A percentile compares a stretch with the other conserved stretches of the same genome.
phyloP scores from a whole-genome alignment of 2,113 vertebrate species.

The Calyptomena viridis region DNA sequence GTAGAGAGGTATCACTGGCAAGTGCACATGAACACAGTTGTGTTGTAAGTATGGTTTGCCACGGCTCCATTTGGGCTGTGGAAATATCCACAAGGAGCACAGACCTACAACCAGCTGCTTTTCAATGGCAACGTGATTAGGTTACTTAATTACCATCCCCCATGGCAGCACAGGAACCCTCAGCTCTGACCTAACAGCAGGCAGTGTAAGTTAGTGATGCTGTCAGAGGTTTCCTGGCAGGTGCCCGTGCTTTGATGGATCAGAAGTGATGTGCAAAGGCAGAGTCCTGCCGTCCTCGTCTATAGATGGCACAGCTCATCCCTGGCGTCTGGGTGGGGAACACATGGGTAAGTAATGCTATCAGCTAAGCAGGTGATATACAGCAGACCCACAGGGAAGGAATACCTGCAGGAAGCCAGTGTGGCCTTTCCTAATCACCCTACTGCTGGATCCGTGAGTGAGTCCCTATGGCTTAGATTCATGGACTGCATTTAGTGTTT shows the following conservation, averaged over 20 bases:
- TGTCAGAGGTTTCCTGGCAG: neutral
- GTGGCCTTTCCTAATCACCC: neutral
- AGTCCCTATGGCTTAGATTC: rapidly evolving
- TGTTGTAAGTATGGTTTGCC: neutral
- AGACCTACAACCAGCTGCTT: neutral
- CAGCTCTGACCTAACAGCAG: neutral
- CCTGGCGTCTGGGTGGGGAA: constrained; percentile 70
- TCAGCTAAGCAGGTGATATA: neutral
- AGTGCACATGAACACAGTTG: constrained; percentile 62
- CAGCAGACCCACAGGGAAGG: neutral
- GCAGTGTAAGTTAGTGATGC: neutral
- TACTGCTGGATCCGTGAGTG: neutral
- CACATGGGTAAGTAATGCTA: constrained; percentile 53
- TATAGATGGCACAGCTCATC: constrained; percentile 59
- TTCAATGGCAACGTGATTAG: neutral
- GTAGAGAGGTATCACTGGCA: constrained; percentile 61
- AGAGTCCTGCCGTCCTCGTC: constrained; percentile 75
- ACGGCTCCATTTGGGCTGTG: neutral
- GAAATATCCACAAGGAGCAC: neutral
- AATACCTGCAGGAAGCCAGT: neutral
- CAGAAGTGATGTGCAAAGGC: constrained; percentile 74
- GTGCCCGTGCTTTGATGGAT: neutral
- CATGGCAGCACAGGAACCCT: rapidly evolving
- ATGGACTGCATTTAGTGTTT: neutral
- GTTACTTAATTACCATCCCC: neutral